Evolutionary conservation across 2,113 vertebrate species (phyloP).

Genomic region (Axis porcinus): DNA sequence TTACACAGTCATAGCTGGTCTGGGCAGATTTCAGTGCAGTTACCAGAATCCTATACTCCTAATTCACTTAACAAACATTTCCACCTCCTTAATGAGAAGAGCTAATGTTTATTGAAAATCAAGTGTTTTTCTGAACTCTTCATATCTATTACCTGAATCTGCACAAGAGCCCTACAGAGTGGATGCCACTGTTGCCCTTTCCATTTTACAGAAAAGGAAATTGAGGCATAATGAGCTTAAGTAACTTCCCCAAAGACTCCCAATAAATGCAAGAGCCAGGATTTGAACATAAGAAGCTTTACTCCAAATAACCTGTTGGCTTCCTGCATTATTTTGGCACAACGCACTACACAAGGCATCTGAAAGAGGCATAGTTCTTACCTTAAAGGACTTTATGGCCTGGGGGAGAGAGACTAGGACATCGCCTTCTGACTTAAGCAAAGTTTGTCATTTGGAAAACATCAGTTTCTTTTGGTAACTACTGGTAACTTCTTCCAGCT

Average conservation of each 20-base stretch:
- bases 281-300: not conserved
- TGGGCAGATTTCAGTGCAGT: not conserved
- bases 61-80: slow-evolving; percentile 6
- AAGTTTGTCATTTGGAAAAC: not conserved
- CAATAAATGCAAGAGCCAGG: not conserved
- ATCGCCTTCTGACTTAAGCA: not conserved
- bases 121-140: not conserved
- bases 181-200: not conserved
- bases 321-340: not conserved
- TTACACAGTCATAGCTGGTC: not conserved
- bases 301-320: not conserved
- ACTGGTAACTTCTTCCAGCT: not conserved
- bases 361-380: not conserved
- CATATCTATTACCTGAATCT: not conserved
- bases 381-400: not conserved
- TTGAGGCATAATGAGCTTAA: not conserved
- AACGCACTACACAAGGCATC: not conserved
- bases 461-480: not conserved
- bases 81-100: not conserved
- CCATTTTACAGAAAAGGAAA: not conserved
- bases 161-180: not conserved
- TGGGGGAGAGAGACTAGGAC: not conserved
- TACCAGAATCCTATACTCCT: not conserved
- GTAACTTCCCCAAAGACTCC: not conserved
- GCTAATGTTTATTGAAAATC: not conserved